Evolutionary conservation across 2,113 vertebrate genomes (phyloP), one percentile per base, ranked within the genome.

Genomic region (Neofelis nebulosa): DNA sequence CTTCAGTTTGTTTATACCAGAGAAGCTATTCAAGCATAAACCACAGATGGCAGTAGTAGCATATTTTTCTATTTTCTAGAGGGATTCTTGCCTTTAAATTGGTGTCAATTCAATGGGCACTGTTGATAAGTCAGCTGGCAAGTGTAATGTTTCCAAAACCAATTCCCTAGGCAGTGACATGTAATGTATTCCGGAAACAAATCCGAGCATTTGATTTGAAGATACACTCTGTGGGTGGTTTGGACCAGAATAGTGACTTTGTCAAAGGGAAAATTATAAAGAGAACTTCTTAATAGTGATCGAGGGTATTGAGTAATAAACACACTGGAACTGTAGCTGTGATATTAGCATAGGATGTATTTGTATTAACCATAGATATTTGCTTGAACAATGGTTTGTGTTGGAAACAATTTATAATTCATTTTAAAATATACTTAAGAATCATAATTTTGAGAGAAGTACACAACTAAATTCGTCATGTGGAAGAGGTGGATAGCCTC

Each of bases 221-320:
- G 93, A 89, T 92, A 41, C 0, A 74, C 85, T 96, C 63, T 89
- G 71, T 97, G 97, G 87, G 94, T 98, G 95, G 96, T 93, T 98
- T 97, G 80, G 94, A 65, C 52, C 38, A 82, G 65, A 96, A 73
- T 50, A 81, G 79, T 93, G 73, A 91, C 57, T 93, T 97, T 92
- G 68, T n/a, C 52, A 69, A 69, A 92, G 41, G 94, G 86, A 81
- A 87, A 87, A 83, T 94, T 79, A 87, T 63, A 61, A 63, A 57
- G 61, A 80, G 16, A 95, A 73, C 63, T 93, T 89, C 38, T 18
- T 95, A 86, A 69, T 91, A 78, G 55, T 82, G 69, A 81, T 92
- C n/a, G 66, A 89, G n/a, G 57, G 61, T 92, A 29, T 89, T 89
- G 41, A 82, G 10, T 68, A 82, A 82, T 55, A 79, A 96, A 12